Percentiles rank a stretch among this genome's conserved stretches.
phyloP scores from a whole-genome alignment of 2,797 vertebrate species.

The Diceros bicornis region DNA sequence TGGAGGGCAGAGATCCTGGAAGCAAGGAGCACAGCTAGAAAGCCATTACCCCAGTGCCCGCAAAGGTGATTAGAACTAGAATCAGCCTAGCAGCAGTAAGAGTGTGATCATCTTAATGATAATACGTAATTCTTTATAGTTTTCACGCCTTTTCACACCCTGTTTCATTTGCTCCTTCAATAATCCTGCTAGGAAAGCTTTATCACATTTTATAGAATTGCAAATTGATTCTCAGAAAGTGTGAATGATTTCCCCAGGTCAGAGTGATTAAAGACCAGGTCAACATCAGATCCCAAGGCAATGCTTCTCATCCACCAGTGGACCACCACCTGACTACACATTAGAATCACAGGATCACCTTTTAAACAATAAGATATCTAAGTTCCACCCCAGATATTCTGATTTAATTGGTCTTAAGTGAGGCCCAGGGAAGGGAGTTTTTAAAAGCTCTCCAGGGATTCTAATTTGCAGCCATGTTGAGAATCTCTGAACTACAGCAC shows the following conservation, averaged over 20 bases:
- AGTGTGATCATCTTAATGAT: neutral
- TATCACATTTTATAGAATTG: neutral
- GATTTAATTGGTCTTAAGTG: neutral
- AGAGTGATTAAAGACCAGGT: neutral
- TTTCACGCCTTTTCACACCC: neutral
- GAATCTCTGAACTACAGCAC: neutral
- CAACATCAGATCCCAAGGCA: neutral
- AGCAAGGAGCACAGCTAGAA: neutral
- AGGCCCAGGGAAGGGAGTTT: neutral
- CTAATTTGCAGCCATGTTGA: neutral
- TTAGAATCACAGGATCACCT: neutral
- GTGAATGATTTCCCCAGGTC: neutral
- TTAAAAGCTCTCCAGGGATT: neutral
- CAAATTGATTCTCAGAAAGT: slow-evolving; percentile 54
- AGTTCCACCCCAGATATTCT: neutral
- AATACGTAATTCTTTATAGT: neutral
- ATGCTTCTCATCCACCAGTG: neutral
- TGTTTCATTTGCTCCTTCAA: neutral
- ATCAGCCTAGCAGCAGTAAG: neutral
- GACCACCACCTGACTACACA: neutral
- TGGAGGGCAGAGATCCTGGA: neutral
- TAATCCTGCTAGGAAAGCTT: neutral
- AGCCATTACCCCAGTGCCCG: neutral
- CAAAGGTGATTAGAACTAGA: neutral
- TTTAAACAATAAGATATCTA: neutral